Percentiles rank a stretch among this genome's conserved stretches.
Evolutionary conservation across 1,140 invertebrate species (phyloP).

Genomic region (Aporrectodea caliginosa): DNA sequence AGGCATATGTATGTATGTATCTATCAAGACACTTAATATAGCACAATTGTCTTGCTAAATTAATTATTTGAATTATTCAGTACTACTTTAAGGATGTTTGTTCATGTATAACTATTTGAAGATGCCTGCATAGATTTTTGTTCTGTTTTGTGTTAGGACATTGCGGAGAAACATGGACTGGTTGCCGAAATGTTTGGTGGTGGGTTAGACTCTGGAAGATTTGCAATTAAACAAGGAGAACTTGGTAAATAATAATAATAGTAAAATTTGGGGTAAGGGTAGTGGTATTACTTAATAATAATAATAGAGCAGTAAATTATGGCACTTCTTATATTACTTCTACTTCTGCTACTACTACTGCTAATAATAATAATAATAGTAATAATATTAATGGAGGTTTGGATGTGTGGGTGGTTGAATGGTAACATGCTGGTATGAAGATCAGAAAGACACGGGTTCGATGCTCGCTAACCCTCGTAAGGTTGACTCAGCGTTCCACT

Average conservation of each 20-base stretch:
- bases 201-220: background rate
- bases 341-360: background rate
- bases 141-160: background rate
- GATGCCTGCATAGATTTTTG: background rate
- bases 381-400: background rate
- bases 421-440: background rate
- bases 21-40: background rate
- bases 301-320: too few species aligned
- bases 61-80: background rate
- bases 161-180: background rate
- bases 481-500: too few species aligned
- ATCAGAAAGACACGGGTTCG: too few species aligned
- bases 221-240: background rate
- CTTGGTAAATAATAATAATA: too few species aligned
- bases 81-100: background rate
- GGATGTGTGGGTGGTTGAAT: background rate
- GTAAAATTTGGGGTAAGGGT: too few species aligned
- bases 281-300: too few species aligned
- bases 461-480: too few species aligned
- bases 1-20: background rate
- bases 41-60: background rate
- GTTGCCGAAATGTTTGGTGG: background rate
- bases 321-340: background rate
- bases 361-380: background rate
- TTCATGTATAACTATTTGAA: background rate